Evolutionary conservation across 2,888 invertebrate genomes (phyloP), one percentile per base, ranked within the genome.

Genomic region (Megaustenia siamemsis): DNA sequence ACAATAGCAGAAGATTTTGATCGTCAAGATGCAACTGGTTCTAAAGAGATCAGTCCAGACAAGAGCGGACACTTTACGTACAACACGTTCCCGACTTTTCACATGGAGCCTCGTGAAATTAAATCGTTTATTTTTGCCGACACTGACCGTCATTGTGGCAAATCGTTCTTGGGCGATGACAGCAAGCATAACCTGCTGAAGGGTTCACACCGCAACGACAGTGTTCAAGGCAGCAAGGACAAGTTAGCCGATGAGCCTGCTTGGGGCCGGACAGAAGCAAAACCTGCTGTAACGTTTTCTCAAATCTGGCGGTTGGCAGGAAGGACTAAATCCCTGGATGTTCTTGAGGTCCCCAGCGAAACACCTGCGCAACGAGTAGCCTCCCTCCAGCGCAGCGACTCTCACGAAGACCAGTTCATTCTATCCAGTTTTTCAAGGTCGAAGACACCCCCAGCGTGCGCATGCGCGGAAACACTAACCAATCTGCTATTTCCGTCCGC

Each of bases 1-100:
- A 35, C 53, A 38, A 4, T 71, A 28, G 71, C 71, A 21, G 81
- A 81, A n/a, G 81, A 71, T 35, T 81, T 81, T 45, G 56, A 66
- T 21, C 45, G 56, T 3, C n/a, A 10, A 60, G 77, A 77, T 1
- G 8, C 56, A n/a, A 1, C 38, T 40, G 56, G 21, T 18, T 40
- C 10, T 35, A 56, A 38, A 40, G 60, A 63, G 12, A 10, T 43
- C 15, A n/a, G 1, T 60, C 10, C n/a, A 28, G 38, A 53, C 1
- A 80, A 80, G 15, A 68, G 68, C 32, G 79, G 68, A 3, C 60
- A 43, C 35, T 68, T 21, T n/a, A 35, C 49, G 21, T 80, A 35
- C 28, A 38, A 35, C n/a, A 24, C 45, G 2, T 80, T 68, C 66
- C 43, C 49, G 4, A 32, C 45, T 35, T 68, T 32, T 32, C 63